Percentiles rank a stretch among this genome's conserved stretches.
These are phyloP conservation scores for Linurgus olivaceus DNA, from an alignment of 2,797 vertebrate species.

Conservation along the genomic window DNA sequence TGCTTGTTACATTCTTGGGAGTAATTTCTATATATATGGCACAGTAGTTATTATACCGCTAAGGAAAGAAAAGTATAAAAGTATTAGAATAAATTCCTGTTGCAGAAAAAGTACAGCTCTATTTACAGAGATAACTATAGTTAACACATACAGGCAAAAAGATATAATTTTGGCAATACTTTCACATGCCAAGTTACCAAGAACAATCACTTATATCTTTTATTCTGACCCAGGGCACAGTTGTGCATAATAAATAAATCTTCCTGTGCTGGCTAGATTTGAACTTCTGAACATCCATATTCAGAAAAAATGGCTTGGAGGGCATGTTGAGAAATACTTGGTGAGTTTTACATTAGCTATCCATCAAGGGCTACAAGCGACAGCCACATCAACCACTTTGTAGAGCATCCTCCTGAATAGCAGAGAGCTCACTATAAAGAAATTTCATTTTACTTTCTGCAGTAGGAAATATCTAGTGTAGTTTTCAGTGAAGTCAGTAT, in stretches of 20 bases:
- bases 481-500: background rate
- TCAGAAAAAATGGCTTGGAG: background rate
- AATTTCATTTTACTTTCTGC: background rate
- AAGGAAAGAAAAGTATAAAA: slow-evolving; percentile 71
- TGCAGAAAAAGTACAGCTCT: slow-evolving; percentile 70
- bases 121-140: slow-evolving; percentile 73
- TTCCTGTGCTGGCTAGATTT: background rate
- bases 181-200: slow-evolving; percentile 16
- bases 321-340: background rate
- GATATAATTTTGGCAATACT: slow-evolving; percentile 43
- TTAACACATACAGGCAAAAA: slow-evolving; percentile 67
- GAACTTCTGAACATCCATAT: background rate
- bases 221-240: slow-evolving; percentile 42
- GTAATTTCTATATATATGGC: slow-evolving; percentile 70
- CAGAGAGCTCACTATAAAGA: background rate
- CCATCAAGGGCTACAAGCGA: background rate
- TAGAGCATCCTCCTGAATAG: background rate
- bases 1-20: slow-evolving; percentile 76
- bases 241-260: background rate
- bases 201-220: slow-evolving; percentile 57
- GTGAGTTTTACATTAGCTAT: background rate
- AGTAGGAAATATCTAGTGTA: background rate
- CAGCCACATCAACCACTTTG: background rate
- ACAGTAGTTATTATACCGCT: slow-evolving; percentile 69
- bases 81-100: slow-evolving; percentile 65